Evolutionary conservation across 2,888 invertebrate species (phyloP), one percentile per base, ranked within the genome.

Genomic region (Pristionchus fissidentatus): DNA sequence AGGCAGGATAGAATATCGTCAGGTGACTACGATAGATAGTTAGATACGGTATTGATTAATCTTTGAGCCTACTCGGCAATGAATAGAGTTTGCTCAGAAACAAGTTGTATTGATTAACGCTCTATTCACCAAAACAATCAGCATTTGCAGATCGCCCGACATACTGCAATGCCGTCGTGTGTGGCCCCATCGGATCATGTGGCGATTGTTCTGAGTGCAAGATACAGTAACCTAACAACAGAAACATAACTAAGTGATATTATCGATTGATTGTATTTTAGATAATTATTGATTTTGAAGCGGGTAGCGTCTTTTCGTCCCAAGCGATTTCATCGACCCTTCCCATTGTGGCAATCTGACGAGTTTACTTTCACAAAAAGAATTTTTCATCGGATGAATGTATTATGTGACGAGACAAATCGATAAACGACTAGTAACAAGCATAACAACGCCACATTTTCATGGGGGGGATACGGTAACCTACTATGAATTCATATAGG

Each of bases 111-210:
- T n/a, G n/a, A n/a, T n/a, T n/a, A n/a, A n/a, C n/a, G n/a, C n/a
- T n/a, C n/a, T n/a, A n/a, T n/a, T n/a, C n/a, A n/a, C n/a, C n/a
- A n/a, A n/a, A n/a, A n/a, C n/a, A n/a, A n/a, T 94, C 77, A 94
- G 95, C 60, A 95, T n/a, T n/a, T 96, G 89, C 96, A 97, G 92
- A 93, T 97, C 35, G 94, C 93, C 82, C 93, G 94, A 82, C 94
- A 96, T 91, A 94, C 93, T 52, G 97, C 96, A 1, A 94, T 98
- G 86, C 98, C 98, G 0, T 97, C 96, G 89, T 94, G 95, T 70
- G 95, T 95, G 2, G 96, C 96, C 93, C 97, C 98, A 0, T 97
- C 97, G 1, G 98, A 98, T 93, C 98, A 98, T 93, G 93, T 98
- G 86, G 95, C 98, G 22, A 93, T 97, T 78, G 94, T 97, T 15